Evolutionary conservation across 2,113 vertebrate genomes (phyloP).

Genomic region (Otis tarda): DNA sequence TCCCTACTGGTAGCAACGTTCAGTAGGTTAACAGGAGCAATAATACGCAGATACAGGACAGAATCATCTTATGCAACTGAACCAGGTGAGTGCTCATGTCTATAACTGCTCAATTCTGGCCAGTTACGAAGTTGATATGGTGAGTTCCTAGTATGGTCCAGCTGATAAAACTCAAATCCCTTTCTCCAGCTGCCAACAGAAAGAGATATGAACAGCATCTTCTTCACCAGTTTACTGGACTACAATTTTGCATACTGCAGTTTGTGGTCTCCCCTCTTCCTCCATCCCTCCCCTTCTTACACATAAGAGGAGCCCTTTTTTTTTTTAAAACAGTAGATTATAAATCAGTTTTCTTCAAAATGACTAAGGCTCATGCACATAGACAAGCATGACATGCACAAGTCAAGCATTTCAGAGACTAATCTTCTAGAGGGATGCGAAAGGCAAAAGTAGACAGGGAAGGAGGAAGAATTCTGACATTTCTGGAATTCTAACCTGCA

Average conservation of each 20-base stretch:
- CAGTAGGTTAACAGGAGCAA: neutral
- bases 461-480: neutral
- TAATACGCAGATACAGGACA: neutral
- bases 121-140: neutral
- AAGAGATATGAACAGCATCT: neutral
- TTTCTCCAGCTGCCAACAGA: neutral
- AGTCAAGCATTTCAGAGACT: neutral
- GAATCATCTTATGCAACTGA: neutral
- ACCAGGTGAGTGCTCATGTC: neutral
- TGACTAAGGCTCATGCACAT: neutral
- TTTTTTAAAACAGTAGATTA: neutral
- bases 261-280: neutral
- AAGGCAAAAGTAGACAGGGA: neutral
- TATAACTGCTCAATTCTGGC: neutral
- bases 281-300: neutral
- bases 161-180: neutral
- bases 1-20: neutral
- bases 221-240: neutral
- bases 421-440: neutral
- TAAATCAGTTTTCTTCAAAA: neutral
- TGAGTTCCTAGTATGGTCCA: neutral
- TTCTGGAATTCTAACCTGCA: neutral
- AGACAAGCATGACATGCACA: neutral
- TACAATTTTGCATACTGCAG: neutral
- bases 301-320: neutral